Conservation (phyloP, 2,888 invertebrate genomes). For the Apotomis turbidana region DNA sequence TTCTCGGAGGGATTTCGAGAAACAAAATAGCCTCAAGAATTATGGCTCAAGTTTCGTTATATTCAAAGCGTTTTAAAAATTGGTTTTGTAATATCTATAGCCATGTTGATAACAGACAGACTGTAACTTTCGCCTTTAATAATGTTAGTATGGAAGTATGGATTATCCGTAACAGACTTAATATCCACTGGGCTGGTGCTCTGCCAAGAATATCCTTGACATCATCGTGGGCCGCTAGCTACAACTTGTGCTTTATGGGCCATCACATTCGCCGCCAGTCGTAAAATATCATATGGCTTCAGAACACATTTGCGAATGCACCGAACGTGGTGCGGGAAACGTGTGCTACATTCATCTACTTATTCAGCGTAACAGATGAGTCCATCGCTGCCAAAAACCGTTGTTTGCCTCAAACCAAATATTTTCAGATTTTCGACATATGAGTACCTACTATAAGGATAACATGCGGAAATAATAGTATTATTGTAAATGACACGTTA, state of each 20-base stretch:
- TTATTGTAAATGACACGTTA: background rate
- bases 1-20: too few relatives aligned
- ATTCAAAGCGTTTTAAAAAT: too few relatives aligned
- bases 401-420: constrained; percentile 16
- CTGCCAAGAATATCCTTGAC: constrained; percentile 78
- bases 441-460: background rate
- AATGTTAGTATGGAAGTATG: too few relatives aligned
- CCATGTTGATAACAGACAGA: too few relatives aligned
- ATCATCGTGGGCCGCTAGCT: constrained; percentile 62
- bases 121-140: too few relatives aligned
- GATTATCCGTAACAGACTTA: constrained; percentile 60
- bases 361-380: constrained; percentile 37
- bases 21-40: too few relatives aligned
- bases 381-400: constrained; percentile 42
- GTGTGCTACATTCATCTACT: constrained; percentile 38
- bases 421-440: constrained; percentile 4
- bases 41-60: too few relatives aligned
- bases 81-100: too few relatives aligned
- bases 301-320: constrained; percentile 63
- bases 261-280: constrained; percentile 69
- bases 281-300: constrained; percentile 64
- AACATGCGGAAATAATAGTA: background rate
- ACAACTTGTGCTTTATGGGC: constrained; percentile 73
- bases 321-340: constrained; percentile 47
- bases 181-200: constrained; percentile 53